Evolutionary conservation across 2,888 invertebrate genomes (phyloP).

Genomic region (Trachelus stipa): DNA sequence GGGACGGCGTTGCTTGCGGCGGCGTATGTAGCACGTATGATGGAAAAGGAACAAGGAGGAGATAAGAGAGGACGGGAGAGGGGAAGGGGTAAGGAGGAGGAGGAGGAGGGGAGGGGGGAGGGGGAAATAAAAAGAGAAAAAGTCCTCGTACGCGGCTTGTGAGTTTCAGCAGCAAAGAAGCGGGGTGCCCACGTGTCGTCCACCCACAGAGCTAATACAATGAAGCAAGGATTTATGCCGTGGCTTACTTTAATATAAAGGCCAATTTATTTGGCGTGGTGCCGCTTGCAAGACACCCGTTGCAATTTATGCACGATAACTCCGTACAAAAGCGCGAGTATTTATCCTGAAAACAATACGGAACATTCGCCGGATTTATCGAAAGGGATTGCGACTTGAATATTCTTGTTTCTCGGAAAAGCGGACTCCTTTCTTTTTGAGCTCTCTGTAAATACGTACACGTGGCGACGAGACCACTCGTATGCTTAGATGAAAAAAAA

Average conservation of each 20-base stretch:
- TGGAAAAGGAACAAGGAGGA: too few relatives aligned
- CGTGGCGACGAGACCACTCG: background rate
- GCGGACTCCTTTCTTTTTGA: too few relatives aligned
- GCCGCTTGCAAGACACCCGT: slow-evolving; percentile 23
- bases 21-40: slow-evolving; percentile 10
- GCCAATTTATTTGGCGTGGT: slow-evolving; percentile 54
- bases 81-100: slow-evolving; percentile 6
- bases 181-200: slow-evolving; percentile 48
- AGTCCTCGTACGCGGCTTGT: background rate
- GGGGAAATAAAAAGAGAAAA: slow-evolving; percentile 10
- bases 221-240: slow-evolving; percentile 57
- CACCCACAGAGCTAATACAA: slow-evolving; percentile 59
- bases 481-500: too few relatives aligned
- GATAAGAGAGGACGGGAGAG: background rate
- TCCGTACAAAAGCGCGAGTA: slow-evolving; percentile 44
- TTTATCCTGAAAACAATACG: slow-evolving; percentile 41
- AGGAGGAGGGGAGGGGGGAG: background rate
- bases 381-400: background rate
- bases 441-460: background rate
- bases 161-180: background rate
- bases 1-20: background rate
- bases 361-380: slow-evolving; percentile 6
- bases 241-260: slow-evolving; percentile 59
- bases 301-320: slow-evolving; percentile 55
- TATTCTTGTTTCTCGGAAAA: too few relatives aligned